Base-by-base conservation (phyloP, 2,888 invertebrate genomes). In the Neoitamus cyanurus region DNA sequence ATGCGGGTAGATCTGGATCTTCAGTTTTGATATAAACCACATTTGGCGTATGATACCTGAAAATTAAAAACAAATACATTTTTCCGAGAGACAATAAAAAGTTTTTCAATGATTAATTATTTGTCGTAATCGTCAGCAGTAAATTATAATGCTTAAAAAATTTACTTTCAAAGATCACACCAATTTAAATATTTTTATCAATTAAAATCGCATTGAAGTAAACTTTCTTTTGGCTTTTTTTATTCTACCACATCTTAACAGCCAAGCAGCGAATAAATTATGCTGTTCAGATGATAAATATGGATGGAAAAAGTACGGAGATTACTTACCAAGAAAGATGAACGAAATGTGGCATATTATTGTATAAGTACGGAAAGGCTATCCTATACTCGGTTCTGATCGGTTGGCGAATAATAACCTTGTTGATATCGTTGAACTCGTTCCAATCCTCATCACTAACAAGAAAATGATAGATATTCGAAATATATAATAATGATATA, bases 341-440 rank as follows among this genome's bases (percentile, higher is more conserved):
- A 0, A 99, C 99, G 91, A 98, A 98, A 92, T 98, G 98, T 0
- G 99, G 99, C 94, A 99, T 94, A 90, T 99, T 99, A 92, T 99
- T 99, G 92, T 99, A 99, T 88, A 99, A 93, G 91, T 99, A 99
- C 0, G 99, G 99, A 92, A 99, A 99, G 0, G 99, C 99, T 89
- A 99, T 99, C 88, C 99, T 94, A 91, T 99, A 99, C 91, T 99
- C 99, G 0, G 99, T 99, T 86, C 99, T 94, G 87, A 99, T 97
- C 2, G 99, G 99, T 90, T 99, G 99, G 7, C 99, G 93, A 88
- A 99, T 99, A 87, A 99, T 99, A 88, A 99, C 99, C 92, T 99
- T 99, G 91, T 99, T 99, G 88, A 99, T 99, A 90, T 99, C 99
- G 92, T 99, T 99, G 90, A 99, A 99, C 92, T 99, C 99, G 92